phyloP scores from a whole-genome alignment of 64 coral and sea anemone species.

The Catalaphyllia jardinei region DNA sequence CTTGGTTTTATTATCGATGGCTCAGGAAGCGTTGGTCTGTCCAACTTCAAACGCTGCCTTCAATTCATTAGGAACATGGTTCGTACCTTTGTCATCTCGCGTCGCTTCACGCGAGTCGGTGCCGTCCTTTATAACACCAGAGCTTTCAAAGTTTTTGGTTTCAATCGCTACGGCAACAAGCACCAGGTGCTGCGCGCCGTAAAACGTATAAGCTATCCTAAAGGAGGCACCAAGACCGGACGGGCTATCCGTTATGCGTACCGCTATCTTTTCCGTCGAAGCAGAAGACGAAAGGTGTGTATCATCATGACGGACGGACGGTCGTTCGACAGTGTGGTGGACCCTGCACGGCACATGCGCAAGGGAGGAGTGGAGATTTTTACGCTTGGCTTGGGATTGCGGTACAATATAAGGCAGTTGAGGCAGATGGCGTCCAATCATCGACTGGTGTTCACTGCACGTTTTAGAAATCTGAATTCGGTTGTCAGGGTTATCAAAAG shows the following conservation, averaged over 20 bases:
- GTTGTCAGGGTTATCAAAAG: conserved; percentile 48
- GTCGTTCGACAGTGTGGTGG: conserved; percentile 42
- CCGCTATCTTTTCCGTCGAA: conserved; percentile 61
- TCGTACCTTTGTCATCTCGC: conserved; percentile 70
- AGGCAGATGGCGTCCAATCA: conserved; percentile 49
- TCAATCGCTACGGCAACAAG: conserved; percentile 54
- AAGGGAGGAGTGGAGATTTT: conserved; percentile 42
- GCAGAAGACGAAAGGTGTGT: conserved; percentile 44
- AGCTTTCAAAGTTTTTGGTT: conserved; percentile 62
- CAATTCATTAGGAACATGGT: conserved; percentile 76
- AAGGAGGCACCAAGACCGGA: conserved; percentile 64
- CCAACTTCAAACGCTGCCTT: conserved; percentile 71
- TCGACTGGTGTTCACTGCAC: conserved; percentile 58
- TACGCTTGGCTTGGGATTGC: conserved; percentile 42
- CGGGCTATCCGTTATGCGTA: conserved; percentile 44
- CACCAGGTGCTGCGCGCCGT: conserved; percentile 51
- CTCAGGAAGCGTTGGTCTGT: conserved; percentile 77
- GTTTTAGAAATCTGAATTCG: conserved; percentile 55
- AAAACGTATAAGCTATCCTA: conserved; percentile 46
- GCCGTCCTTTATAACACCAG: conserved; percentile 62
- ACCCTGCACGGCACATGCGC: conserved; percentile 19
- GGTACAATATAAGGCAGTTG: conserved; percentile 58
- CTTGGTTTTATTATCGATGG: conserved; percentile 87
- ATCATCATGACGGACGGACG: conserved; percentile 64
- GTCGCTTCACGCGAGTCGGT: conserved; percentile 71